Percentiles rank a stretch among this genome's conserved stretches.
Evolutionary conservation across 2,113 vertebrate species (phyloP).

Genomic region (Muntiacus muntjak): DNA sequence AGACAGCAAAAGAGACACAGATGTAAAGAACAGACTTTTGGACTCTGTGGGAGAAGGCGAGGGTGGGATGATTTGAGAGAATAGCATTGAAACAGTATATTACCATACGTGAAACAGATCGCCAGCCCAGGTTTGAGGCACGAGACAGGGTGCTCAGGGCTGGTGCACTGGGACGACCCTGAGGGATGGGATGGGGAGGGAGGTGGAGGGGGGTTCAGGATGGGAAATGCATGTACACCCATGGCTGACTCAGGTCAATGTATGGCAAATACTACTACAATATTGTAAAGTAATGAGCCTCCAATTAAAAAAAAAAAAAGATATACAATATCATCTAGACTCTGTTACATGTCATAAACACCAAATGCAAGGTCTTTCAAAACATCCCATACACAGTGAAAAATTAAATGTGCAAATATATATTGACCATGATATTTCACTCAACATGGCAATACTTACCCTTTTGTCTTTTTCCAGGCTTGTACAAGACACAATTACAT

Average conservation of each 20-base stretch:
- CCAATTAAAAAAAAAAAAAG: not conserved
- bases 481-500: constrained; percentile 92
- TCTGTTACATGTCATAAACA: not conserved
- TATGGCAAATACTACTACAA: not conserved
- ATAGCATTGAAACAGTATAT: not conserved
- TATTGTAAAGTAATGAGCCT: not conserved
- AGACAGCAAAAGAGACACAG: not conserved
- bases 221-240: not conserved
- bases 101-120: not conserved
- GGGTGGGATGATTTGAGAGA: not conserved
- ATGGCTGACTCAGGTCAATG: not conserved
- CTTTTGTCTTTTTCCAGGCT: constrained; percentile 91
- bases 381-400: not conserved
- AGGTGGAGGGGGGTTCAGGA: not conserved
- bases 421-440: not conserved
- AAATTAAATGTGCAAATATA: not conserved
- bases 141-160: not conserved
- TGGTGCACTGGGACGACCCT: not conserved
- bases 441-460: constrained; percentile 74
- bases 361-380: not conserved
- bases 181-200: not conserved
- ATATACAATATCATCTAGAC: not conserved
- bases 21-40: not conserved
- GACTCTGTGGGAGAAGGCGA: not conserved
- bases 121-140: not conserved